These are phyloP conservation scores for Acropora tenuis DNA, from an alignment of 64 coral and sea anemone genomes.

Conservation along the genomic window DNA sequence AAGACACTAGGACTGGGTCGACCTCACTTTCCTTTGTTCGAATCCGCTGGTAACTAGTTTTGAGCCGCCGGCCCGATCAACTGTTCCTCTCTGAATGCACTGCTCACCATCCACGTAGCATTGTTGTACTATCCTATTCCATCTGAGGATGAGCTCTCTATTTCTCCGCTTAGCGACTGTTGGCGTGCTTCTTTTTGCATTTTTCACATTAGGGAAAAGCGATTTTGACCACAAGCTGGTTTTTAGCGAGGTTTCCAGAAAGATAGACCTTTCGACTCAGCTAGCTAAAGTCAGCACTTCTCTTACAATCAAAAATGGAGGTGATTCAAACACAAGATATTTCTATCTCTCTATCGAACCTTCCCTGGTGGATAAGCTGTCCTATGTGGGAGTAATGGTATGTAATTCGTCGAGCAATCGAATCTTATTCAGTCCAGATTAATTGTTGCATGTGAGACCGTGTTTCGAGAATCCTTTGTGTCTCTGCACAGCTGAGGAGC, in stretches of 20 bases:
- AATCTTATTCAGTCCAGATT: background rate
- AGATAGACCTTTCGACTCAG: slow-evolving; percentile 93
- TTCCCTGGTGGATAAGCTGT: slow-evolving; percentile 82
- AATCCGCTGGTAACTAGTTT: too few relatives aligned
- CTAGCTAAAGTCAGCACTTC: slow-evolving; percentile 83
- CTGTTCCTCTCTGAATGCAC: slow-evolving; percentile 44
- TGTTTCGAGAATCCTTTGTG: slow-evolving; percentile 24
- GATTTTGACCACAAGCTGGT: slow-evolving; percentile 74
- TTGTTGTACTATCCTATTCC: slow-evolving; percentile 77
- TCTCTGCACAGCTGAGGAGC: background rate
- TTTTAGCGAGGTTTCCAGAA: slow-evolving; percentile 82
- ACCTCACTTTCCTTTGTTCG: too few relatives aligned
- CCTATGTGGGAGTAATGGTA: slow-evolving; percentile 78
- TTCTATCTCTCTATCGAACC: slow-evolving; percentile 84
- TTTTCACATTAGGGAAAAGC: slow-evolving; percentile 54
- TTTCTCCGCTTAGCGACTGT: slow-evolving; percentile 58
- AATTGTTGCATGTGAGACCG: background rate
- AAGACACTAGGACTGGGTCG: too few relatives aligned
- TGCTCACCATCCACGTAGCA: slow-evolving; percentile 77
- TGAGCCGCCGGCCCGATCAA: background rate
- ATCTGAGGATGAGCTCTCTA: slow-evolving; percentile 87
- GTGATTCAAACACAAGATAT: slow-evolving; percentile 61
- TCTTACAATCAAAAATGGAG: slow-evolving; percentile 81
- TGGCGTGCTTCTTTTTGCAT: slow-evolving; percentile 70
- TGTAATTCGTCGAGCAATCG: background rate